These are phyloP conservation scores for Catostylus mosaicus DNA, from an alignment of 30 jellyfish, hydroid and myxozoan genomes.

Conservation along the genomic window DNA sequence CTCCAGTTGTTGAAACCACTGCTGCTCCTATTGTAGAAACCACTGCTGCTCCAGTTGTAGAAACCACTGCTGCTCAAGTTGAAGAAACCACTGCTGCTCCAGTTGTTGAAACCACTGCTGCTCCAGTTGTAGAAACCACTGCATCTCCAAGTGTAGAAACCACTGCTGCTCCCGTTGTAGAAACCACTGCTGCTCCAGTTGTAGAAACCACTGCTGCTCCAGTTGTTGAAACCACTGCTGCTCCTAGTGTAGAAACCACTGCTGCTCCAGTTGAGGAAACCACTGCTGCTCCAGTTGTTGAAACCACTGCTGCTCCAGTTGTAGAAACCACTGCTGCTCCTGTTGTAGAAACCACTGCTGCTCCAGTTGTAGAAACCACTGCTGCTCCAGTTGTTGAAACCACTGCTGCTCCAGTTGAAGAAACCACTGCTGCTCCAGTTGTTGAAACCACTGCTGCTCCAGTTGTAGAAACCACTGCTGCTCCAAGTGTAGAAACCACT, in stretches of 20 bases:
- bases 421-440: slow-evolving; percentile 38
- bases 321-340: slow-evolving; percentile 33
- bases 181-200: slow-evolving; percentile 33
- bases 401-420: slow-evolving; percentile 16
- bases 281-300: not conserved
- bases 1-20: slow-evolving; percentile 31
- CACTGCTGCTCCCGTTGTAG: slow-evolving; percentile 35
- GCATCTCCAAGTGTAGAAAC: slow-evolving; percentile 33
- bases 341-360: slow-evolving; percentile 19
- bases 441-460: slow-evolving; percentile 48
- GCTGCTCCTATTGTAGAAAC: slow-evolving; percentile 12
- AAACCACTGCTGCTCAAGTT: slow-evolving; percentile 22
- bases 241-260: slow-evolving; percentile 40
- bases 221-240: slow-evolving; percentile 44
- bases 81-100: slow-evolving; percentile 10
- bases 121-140: slow-evolving; percentile 26
- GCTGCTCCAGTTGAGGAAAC: slow-evolving; percentile 40
- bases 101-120: slow-evolving; percentile 26
- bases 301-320: slow-evolving; percentile 15
- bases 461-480: slow-evolving; percentile 45
- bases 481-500: slow-evolving; percentile 38
- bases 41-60: slow-evolving; percentile 18
- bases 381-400: slow-evolving; percentile 23
- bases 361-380: slow-evolving; percentile 28
- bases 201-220: slow-evolving; percentile 32